These are phyloP conservation scores for Promerops cafer DNA, from an alignment of 2,113 vertebrate genomes.

Conservation along the genomic window DNA sequence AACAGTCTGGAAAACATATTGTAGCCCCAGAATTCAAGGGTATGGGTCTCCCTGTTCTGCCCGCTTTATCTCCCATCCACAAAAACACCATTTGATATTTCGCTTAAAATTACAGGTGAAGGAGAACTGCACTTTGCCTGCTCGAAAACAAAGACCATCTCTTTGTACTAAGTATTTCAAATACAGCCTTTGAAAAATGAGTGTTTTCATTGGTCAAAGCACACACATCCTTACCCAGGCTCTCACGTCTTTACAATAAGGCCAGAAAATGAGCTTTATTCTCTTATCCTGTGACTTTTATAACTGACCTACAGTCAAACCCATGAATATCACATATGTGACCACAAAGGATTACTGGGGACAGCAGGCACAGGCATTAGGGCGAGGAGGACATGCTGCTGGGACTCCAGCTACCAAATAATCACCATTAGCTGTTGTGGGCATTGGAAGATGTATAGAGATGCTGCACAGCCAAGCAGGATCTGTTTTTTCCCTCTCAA, in stretches of 20 bases:
- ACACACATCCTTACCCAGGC: not conserved
- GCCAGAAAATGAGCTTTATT: not conserved
- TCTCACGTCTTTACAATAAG: not conserved
- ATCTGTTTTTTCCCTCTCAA: not conserved
- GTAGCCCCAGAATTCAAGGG: not conserved
- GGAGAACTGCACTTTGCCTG: not conserved
- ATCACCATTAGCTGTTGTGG: not conserved
- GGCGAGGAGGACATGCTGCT: not conserved
- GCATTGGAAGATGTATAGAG: not conserved
- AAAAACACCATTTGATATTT: not conserved
- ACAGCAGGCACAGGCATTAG: not conserved
- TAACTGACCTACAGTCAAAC: not conserved
- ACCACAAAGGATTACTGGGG: not conserved
- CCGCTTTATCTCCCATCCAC: not conserved
- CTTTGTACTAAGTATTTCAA: not conserved
- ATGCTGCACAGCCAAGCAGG: not conserved
- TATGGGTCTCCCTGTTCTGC: not conserved
- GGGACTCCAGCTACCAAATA: not conserved
- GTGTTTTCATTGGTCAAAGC: not conserved
- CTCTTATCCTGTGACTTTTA: not conserved
- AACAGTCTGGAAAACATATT: not conserved
- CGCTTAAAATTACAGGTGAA: rapidly evolving
- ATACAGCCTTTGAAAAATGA: not conserved
- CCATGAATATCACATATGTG: not conserved
- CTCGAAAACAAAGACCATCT: not conserved